Percentiles rank a stretch among this genome's conserved stretches.
These are phyloP conservation scores for Hydropsyche betteni DNA, from an alignment of 2,888 invertebrate species.

Conservation along the genomic window DNA sequence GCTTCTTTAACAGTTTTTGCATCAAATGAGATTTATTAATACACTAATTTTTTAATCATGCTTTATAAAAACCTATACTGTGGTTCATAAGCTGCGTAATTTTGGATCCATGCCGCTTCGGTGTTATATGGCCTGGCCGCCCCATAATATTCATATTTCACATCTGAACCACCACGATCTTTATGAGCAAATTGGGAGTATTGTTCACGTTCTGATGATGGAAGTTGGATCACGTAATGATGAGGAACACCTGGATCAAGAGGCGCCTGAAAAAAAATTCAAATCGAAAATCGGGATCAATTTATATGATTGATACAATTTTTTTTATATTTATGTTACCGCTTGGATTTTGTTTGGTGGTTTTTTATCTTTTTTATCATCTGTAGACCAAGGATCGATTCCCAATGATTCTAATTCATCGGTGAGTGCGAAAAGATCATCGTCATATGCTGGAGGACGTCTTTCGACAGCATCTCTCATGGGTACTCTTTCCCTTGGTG, in stretches of 20 bases:
- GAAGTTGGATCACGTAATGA: slow-evolving; percentile 38
- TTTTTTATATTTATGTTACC: slow-evolving; percentile 8
- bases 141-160: slow-evolving; percentile 46
- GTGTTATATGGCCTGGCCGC: slow-evolving; percentile 48
- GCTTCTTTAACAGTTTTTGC: too few species aligned
- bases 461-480: slow-evolving; percentile 77
- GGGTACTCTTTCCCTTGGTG: slow-evolving; percentile 61
- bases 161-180: neutral
- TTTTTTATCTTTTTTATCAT: slow-evolving; percentile 6
- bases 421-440: slow-evolving; percentile 52
- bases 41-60: slow-evolving; percentile 1
- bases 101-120: slow-evolving; percentile 17
- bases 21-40: neutral
- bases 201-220: slow-evolving; percentile 4
- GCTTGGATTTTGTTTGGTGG: slow-evolving; percentile 48
- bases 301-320: neutral
- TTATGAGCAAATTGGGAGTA: slow-evolving; percentile 36
- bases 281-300: too few species aligned
- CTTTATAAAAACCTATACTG: slow-evolving; percentile 37
- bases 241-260: neutral
- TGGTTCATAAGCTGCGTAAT: slow-evolving; percentile 48
- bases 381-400: slow-evolving; percentile 50
- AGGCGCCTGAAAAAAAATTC: slow-evolving; percentile 3
- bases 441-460: slow-evolving; percentile 61
- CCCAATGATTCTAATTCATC: slow-evolving; percentile 51